A percentile compares a stretch with the other conserved stretches of the same genome.
phyloP scores from a whole-genome alignment of 2,888 invertebrate species.

The Nyleta sp. region DNA sequence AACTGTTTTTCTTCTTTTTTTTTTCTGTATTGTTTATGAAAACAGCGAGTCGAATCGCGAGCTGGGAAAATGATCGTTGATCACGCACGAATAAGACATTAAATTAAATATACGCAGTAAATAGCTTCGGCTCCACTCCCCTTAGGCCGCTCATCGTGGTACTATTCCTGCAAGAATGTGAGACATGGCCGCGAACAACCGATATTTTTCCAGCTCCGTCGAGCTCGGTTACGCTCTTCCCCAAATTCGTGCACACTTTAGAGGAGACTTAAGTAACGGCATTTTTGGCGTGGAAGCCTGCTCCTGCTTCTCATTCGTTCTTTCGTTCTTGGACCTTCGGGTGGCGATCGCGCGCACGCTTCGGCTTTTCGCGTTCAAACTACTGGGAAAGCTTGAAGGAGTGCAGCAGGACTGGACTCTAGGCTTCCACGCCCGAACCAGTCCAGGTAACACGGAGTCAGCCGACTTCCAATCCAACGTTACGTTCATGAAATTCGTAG shows the following conservation, averaged over 20 bases:
- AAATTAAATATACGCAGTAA: conserved; percentile 68
- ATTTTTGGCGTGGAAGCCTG: conserved; percentile 75
- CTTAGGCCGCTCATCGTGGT: conserved; percentile 63
- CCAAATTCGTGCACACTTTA: conserved; percentile 65
- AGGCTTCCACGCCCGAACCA: conserved; percentile 78
- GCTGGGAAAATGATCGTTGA: conserved; percentile 81
- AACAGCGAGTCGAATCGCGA: conserved; percentile 62
- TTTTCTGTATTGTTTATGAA: conserved; percentile 25
- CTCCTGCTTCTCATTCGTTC: conserved; percentile 66
- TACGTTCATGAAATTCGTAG: conserved; percentile 52
- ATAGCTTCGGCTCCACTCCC: conserved; percentile 69
- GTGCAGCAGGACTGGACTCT: conserved; percentile 67
- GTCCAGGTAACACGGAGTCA: conserved; percentile 82
- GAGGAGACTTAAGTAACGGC: conserved; percentile 73
- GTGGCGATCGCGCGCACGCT: too few species aligned
- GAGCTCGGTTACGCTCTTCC: conserved; percentile 29
- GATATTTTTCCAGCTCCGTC: conserved; percentile 79
- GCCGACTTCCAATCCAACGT: conserved; percentile 76
- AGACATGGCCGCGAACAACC: conserved; percentile 77
- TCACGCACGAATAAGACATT: conserved; percentile 70
- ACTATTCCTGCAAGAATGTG: conserved; percentile 77
- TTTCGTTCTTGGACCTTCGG: too few species aligned
- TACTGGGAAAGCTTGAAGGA: conserved; percentile 52
- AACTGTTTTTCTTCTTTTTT: conserved; percentile 18
- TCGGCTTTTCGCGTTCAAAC: neutral